phyloP scores from a whole-genome alignment of 30 jellyfish, hydroid and myxozoan species.

The Aurelia sp. region DNA sequence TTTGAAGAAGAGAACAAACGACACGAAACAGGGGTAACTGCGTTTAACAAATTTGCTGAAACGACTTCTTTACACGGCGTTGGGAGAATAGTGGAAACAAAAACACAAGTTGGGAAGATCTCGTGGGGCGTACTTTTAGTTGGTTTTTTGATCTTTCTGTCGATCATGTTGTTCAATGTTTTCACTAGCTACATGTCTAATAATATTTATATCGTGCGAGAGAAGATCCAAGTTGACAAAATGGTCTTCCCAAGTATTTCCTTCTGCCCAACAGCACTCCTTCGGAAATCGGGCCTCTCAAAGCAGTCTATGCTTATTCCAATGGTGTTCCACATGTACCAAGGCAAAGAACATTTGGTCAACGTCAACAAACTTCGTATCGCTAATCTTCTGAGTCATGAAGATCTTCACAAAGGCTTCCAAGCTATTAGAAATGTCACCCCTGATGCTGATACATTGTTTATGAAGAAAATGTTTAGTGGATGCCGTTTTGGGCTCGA shows the following conservation, averaged over 20 bases:
- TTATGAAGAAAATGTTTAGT: slow-evolving; percentile 49
- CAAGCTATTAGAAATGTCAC: slow-evolving; percentile 32
- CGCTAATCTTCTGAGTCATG: slow-evolving; percentile 31
- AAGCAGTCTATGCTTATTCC: slow-evolving; percentile 1
- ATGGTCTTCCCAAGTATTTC: slow-evolving; percentile 63
- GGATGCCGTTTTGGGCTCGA: slow-evolving; percentile 65
- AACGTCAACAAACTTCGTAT: slow-evolving; percentile 50
- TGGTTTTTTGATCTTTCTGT: slow-evolving; percentile 40
- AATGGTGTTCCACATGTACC: slow-evolving; percentile 8
- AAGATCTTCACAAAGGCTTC: slow-evolving; percentile 41
- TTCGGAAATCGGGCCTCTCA: slow-evolving; percentile 53
- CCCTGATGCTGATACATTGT: slow-evolving; percentile 49
- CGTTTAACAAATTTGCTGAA: slow-evolving; percentile 52
- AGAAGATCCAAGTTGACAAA: slow-evolving; percentile 42
- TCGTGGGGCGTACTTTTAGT: slow-evolving; percentile 59
- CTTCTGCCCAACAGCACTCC: slow-evolving; percentile 64
- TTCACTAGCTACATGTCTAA: slow-evolving; percentile 62
- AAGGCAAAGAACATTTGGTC: slow-evolving; percentile 29
- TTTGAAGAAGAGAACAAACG: background rate
- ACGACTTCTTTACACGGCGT: slow-evolving; percentile 62
- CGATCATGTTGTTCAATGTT: slow-evolving; percentile 55
- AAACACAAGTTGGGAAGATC: slow-evolving; percentile 41
- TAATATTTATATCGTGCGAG: slow-evolving; percentile 51
- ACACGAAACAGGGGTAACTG: background rate
- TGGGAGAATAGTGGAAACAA: slow-evolving; percentile 58